phyloP scores from a whole-genome alignment of 2,888 invertebrate genomes.

The Actias luna region DNA sequence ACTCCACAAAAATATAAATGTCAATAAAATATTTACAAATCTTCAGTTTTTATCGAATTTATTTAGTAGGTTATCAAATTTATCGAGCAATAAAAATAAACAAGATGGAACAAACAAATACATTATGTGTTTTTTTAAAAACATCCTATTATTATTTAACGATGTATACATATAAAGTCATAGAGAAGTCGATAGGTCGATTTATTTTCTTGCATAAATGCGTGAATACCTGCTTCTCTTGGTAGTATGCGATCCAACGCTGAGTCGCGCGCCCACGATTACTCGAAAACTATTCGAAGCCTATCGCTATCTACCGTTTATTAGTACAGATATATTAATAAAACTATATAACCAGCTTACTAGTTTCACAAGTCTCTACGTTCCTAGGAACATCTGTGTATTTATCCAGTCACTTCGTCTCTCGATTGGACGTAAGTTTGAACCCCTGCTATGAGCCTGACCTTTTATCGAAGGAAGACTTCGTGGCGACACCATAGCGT shows the following conservation, averaged over 20 bases:
- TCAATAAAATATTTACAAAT: conserved; percentile 5
- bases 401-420: not conserved
- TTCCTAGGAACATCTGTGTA: not conserved
- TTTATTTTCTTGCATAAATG: not conserved
- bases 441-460: no score
- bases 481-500: no score
- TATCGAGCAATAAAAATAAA: conserved; percentile 17
- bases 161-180: conserved; percentile 32
- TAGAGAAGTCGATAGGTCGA: conserved; percentile 5
- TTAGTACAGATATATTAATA: not conserved
- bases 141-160: conserved; percentile 34
- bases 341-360: not conserved
- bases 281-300: not conserved
- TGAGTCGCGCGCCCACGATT: not conserved
- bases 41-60: conserved; percentile 1
- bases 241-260: conserved; percentile 1
- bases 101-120: conserved; percentile 11
- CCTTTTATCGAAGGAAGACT: no score
- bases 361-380: not conserved
- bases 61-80: conserved; percentile 10
- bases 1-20: not conserved
- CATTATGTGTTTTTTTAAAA: conserved; percentile 19
- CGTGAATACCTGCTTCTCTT: not conserved
- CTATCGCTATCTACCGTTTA: not conserved
- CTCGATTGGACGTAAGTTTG: no score